These are phyloP conservation scores for Dendroctonus valens DNA, from an alignment of 1,140 invertebrate species.

Conservation along the genomic window DNA sequence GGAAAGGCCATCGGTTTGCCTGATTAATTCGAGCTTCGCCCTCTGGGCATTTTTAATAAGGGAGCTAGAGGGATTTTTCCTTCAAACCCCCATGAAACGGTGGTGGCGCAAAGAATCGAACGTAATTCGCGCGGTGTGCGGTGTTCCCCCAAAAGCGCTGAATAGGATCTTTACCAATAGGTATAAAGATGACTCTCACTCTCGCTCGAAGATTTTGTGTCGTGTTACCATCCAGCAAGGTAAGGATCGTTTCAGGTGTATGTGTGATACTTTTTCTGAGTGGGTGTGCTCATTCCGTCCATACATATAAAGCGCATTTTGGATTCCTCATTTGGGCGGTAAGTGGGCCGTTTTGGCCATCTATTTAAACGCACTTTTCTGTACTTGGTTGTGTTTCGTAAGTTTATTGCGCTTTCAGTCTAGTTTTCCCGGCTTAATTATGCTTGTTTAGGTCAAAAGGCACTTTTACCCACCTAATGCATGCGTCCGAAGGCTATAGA, in stretches of 20 bases:
- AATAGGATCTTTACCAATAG: conserved; percentile 24
- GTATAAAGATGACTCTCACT: conserved; percentile 38
- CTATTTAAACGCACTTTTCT: too few relatives aligned
- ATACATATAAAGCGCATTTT: conserved; percentile 20
- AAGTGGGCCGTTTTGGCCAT: conserved; percentile 1
- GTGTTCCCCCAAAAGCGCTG: conserved; percentile 26
- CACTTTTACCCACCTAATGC: too few relatives aligned
- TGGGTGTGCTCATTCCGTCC: conserved; percentile 36
- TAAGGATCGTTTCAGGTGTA: conserved; percentile 28
- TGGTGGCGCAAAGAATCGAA: not conserved
- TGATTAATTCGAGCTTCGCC: not conserved
- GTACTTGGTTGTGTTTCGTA: too few relatives aligned
- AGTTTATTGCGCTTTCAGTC: too few relatives aligned
- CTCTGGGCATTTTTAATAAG: too few relatives aligned
- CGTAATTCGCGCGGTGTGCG: not conserved
- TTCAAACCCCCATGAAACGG: not conserved
- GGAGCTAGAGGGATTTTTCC: not conserved
- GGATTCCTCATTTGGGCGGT: conserved; percentile 14
- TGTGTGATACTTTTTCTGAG: conserved; percentile 32
- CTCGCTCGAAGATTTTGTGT: conserved; percentile 35
- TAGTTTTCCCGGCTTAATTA: too few relatives aligned
- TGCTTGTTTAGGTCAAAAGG: too few relatives aligned
- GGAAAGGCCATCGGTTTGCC: not conserved
- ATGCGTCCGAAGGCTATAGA: too few relatives aligned
- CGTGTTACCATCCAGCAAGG: conserved; percentile 36